phyloP scores from a whole-genome alignment of 2,888 invertebrate genomes.

The Meghimatium bilineatum region DNA sequence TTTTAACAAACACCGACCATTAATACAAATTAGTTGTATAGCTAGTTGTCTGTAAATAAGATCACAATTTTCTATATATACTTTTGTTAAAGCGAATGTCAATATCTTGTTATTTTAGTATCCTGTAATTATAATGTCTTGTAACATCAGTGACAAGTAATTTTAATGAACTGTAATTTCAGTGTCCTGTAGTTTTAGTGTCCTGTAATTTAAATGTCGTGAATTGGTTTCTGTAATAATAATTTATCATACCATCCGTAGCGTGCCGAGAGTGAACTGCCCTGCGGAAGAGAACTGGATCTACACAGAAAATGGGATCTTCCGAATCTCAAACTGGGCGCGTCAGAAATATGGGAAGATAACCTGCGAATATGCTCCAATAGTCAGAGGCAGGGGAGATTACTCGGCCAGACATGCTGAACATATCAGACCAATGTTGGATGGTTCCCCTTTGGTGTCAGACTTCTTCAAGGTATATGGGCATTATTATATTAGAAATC shows the following conservation, averaged over 20 bases:
- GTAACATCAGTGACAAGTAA: background rate
- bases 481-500: too few relatives aligned
- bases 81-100: too few relatives aligned
- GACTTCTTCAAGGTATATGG: slow-evolving; percentile 73
- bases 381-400: slow-evolving; percentile 67
- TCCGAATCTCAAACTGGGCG: slow-evolving; percentile 80
- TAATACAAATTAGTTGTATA: too few relatives aligned
- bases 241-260: background rate
- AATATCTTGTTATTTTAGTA: too few relatives aligned
- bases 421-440: slow-evolving; percentile 60
- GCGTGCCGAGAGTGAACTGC: slow-evolving; percentile 82
- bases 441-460: slow-evolving; percentile 61
- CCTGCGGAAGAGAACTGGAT: slow-evolving; percentile 85
- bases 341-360: slow-evolving; percentile 77
- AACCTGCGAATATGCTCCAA: slow-evolving; percentile 80
- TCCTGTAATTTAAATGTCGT: too few relatives aligned
- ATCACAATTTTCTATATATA: too few relatives aligned
- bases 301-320: slow-evolving; percentile 83
- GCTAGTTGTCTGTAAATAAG: too few relatives aligned
- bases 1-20: too few relatives aligned
- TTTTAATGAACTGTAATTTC: background rate
- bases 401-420: slow-evolving; percentile 63
- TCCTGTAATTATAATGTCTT: too few relatives aligned
- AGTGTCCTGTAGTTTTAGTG: too few relatives aligned
- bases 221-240: too few relatives aligned